Evolutionary conservation across 2,888 invertebrate genomes (phyloP).

Genomic region (Caenorhabditis becei): DNA sequence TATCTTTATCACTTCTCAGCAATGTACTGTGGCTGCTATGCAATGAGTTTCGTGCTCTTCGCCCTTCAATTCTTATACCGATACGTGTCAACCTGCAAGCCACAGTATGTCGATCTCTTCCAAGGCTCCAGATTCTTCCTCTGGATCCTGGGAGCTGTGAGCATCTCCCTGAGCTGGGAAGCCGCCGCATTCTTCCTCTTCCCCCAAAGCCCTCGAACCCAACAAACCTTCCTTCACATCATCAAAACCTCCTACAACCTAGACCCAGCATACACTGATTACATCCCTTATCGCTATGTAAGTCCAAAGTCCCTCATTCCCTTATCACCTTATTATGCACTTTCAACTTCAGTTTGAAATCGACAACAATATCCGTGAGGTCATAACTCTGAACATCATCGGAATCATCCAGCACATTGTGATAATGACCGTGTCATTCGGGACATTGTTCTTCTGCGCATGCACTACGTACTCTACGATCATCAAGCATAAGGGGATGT

Average conservation of each 20-base stretch:
- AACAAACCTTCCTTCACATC: slow-evolving; percentile 14
- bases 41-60: slow-evolving; percentile 39
- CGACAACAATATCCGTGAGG: slow-evolving; percentile 1
- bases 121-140: slow-evolving; percentile 5
- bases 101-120: neutral
- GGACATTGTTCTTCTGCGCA: neutral
- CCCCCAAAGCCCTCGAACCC: slow-evolving; percentile 13
- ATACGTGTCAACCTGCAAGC: slow-evolving; percentile 41
- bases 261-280: neutral
- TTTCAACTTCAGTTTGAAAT: slow-evolving; percentile 14
- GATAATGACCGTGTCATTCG: slow-evolving; percentile 20
- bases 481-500: neutral
- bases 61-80: slow-evolving; percentile 46
- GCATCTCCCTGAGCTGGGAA: slow-evolving; percentile 21
- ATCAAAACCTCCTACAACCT: slow-evolving; percentile 13
- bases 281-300: slow-evolving; percentile 32
- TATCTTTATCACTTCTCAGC: neutral
- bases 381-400: slow-evolving; percentile 21
- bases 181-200: slow-evolving; percentile 22
- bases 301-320: no score
- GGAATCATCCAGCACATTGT: slow-evolving; percentile 28
- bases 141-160: slow-evolving; percentile 22
- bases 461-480: neutral
- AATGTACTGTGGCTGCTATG: slow-evolving; percentile 44
- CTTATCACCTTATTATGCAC: neutral